Percentiles rank a stretch among this genome's conserved stretches.
Evolutionary conservation across 2,797 vertebrate species (phyloP).

Genomic region (Dermochelys coriacea): DNA sequence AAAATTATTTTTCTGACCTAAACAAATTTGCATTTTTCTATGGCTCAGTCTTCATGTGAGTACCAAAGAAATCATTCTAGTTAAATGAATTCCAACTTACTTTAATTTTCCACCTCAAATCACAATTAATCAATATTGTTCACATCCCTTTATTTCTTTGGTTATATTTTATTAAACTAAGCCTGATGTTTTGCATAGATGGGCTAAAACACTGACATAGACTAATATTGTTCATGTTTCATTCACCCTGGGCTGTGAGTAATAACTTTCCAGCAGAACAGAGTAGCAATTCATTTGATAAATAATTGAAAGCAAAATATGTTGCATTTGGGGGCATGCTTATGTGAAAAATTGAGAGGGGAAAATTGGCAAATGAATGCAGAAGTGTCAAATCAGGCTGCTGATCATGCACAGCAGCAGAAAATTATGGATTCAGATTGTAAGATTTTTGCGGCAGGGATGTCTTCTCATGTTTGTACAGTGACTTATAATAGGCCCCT

Average conservation of each 20-base stretch:
- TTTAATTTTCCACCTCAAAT: constrained; percentile 65
- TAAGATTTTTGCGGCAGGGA: neutral
- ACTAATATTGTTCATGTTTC: neutral
- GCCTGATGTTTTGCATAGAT: constrained; percentile 18
- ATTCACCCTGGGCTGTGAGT: constrained; percentile 4
- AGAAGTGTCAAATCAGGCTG: neutral
- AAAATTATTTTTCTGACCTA: neutral
- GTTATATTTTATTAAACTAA: constrained; percentile 10
- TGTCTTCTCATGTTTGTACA: neutral
- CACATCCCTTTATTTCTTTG: constrained; percentile 48
- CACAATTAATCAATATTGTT: constrained; percentile 46
- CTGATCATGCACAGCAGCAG: neutral
- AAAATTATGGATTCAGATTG: neutral
- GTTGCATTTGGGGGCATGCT: neutral
- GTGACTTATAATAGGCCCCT: neutral
- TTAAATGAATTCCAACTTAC: neutral
- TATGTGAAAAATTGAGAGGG: neutral
- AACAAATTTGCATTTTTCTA: neutral
- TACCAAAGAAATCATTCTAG: neutral
- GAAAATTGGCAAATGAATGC: neutral
- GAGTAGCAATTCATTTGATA: neutral
- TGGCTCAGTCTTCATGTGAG: neutral
- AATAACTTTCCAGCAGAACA: neutral
- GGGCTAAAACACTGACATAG: neutral
- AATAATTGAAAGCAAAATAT: neutral